These are phyloP conservation scores for Apis cerana DNA, from an alignment of 1,140 invertebrate species.

Conservation along the genomic window DNA sequence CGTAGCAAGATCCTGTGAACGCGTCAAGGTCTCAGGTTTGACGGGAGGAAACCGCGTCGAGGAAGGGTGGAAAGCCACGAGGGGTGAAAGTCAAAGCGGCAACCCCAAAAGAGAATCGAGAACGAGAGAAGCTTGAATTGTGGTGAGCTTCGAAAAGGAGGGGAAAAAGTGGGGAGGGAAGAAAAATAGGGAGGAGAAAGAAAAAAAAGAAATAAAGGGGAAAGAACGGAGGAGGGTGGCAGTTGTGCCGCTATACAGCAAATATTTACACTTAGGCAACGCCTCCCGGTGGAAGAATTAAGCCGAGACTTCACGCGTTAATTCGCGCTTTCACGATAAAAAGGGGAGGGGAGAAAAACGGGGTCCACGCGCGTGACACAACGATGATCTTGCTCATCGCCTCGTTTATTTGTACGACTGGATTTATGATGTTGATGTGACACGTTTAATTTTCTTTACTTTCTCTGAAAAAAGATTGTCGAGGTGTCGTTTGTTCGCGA, in stretches of 20 bases:
- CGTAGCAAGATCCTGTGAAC: background rate
- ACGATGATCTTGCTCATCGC: conserved; percentile 9
- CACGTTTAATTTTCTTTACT: background rate
- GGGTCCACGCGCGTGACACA: conserved; percentile 17
- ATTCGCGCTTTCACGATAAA: conserved; percentile 43
- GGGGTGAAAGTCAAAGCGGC: background rate
- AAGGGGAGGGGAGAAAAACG: background rate
- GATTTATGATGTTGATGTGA: conserved; percentile 26
- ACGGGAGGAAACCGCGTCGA: too few relatives aligned
- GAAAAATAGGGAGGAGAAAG: too few relatives aligned
- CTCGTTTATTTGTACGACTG: conserved; percentile 15
- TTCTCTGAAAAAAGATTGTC: background rate
- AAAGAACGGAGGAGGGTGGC: background rate
- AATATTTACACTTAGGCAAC: conserved; percentile 59
- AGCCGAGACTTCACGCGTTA: conserved; percentile 36
- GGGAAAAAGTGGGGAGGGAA: background rate
- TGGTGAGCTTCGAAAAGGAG: conserved; percentile 5
- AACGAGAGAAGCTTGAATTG: background rate
- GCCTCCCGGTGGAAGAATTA: conserved; percentile 45
- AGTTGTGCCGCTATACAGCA: conserved; percentile 31
- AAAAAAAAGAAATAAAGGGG: background rate
- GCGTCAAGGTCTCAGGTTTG: background rate
- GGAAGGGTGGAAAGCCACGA: background rate
- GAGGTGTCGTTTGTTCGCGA: too few relatives aligned
- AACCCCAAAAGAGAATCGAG: conserved; percentile 16